These are phyloP conservation scores for Proctacanthus coquilletti DNA, from an alignment of 1,140 invertebrate genomes.

Conservation along the genomic window DNA sequence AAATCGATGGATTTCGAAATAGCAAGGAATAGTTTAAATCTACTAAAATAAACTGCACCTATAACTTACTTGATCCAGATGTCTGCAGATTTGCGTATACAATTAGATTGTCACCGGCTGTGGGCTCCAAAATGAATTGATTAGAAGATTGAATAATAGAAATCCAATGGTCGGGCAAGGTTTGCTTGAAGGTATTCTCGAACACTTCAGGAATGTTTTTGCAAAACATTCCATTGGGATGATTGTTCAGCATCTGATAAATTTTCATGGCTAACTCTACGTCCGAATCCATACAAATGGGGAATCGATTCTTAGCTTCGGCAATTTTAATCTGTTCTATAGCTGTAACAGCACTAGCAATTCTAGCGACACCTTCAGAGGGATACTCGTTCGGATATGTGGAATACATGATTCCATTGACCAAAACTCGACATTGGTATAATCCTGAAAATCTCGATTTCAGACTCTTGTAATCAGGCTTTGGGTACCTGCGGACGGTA, in stretches of 20 bases:
- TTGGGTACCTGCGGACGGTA: slow-evolving; percentile 7
- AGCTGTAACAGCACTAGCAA: slow-evolving; percentile 14
- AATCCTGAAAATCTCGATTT: slow-evolving; percentile 8
- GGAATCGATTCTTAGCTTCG: slow-evolving; percentile 11
- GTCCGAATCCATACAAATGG: slow-evolving; percentile 11
- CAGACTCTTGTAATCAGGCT: slow-evolving; percentile 13
- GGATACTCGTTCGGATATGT: slow-evolving; percentile 20
- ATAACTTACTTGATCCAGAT: slow-evolving; percentile 2
- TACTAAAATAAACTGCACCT: slow-evolving; percentile 4
- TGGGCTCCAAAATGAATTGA: slow-evolving; percentile 16
- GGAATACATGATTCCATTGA: slow-evolving; percentile 15
- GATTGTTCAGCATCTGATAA: slow-evolving; percentile 14
- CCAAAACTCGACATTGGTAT: slow-evolving; percentile 15
- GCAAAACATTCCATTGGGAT: slow-evolving; percentile 21
- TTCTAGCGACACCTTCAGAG: slow-evolving; percentile 11
- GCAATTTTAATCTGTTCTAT: slow-evolving; percentile 15
- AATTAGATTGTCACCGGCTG: slow-evolving; percentile 13
- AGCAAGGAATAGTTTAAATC: not conserved
- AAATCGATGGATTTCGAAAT: not conserved
- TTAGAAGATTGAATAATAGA: slow-evolving; percentile 13
- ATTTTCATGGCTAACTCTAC: slow-evolving; percentile 17
- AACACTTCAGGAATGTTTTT: slow-evolving; percentile 23
- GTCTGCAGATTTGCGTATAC: slow-evolving; percentile 14
- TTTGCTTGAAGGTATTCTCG: slow-evolving; percentile 14
- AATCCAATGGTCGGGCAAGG: slow-evolving; percentile 20